A percentile compares a stretch with the other conserved stretches of the same genome.
These are phyloP conservation scores for Cryptus armator DNA, from an alignment of 2,888 invertebrate genomes.

Conservation along the genomic window DNA sequence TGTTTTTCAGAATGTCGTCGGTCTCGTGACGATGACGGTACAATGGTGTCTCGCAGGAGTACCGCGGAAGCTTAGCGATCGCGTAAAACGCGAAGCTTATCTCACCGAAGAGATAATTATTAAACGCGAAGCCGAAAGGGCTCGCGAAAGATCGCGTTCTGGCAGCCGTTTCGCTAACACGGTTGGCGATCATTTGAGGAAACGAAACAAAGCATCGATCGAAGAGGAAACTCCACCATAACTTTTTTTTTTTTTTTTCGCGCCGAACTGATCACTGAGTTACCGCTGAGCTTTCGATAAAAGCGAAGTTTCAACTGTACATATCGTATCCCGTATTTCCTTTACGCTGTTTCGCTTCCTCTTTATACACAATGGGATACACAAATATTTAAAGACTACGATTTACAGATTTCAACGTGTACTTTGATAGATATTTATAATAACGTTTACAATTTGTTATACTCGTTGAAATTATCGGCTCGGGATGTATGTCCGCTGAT, in stretches of 20 bases:
- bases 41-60: slow-evolving; percentile 93
- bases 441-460: slow-evolving; percentile 4
- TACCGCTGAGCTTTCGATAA: background rate
- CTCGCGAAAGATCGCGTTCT: slow-evolving; percentile 77
- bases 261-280: background rate
- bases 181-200: slow-evolving; percentile 70
- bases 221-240: slow-evolving; percentile 48
- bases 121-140: slow-evolving; percentile 88
- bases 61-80: slow-evolving; percentile 89
- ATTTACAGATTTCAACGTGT: slow-evolving; percentile 15
- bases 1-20: slow-evolving; percentile 90
- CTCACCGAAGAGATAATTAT: slow-evolving; percentile 91
- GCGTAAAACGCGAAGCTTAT: slow-evolving; percentile 90
- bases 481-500: slow-evolving; percentile 1
- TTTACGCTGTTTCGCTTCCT: background rate
- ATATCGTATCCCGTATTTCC: background rate
- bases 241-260: background rate
- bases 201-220: slow-evolving; percentile 50
- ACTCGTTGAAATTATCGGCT: background rate
- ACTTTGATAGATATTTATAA: background rate
- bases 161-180: slow-evolving; percentile 66
- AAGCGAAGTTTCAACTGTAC: background rate
- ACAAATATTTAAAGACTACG: background rate
- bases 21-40: slow-evolving; percentile 89
- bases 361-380: background rate